phyloP scores from a whole-genome alignment of 2,113 vertebrate species.

The Opisthocomus hoazin region DNA sequence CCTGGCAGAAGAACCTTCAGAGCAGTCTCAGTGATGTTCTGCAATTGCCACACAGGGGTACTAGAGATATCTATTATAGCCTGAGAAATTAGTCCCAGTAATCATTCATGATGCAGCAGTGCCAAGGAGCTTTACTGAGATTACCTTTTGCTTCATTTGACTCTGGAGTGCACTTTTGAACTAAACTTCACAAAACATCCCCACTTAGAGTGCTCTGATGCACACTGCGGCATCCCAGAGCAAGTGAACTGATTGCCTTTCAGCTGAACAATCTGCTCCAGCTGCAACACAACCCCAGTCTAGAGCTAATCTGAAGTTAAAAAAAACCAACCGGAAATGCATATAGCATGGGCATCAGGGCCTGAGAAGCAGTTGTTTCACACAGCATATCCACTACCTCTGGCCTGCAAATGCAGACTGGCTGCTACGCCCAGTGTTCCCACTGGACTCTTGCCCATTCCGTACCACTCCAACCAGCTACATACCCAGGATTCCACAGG shows the following conservation, averaged over 20 bases:
- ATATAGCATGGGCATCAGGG: background rate
- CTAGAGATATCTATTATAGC: background rate
- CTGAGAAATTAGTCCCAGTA: background rate
- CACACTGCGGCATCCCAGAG: background rate
- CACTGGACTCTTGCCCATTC: background rate
- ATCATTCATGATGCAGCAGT: background rate
- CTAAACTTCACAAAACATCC: background rate
- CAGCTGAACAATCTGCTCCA: background rate
- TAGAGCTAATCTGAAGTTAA: background rate
- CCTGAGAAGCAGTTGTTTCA: background rate
- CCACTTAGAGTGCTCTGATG: background rate
- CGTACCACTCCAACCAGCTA: background rate
- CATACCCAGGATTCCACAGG: fast-evolving
- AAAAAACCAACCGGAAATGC: background rate
- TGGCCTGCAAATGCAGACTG: background rate
- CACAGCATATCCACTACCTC: background rate
- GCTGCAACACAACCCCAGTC: background rate
- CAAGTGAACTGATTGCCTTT: fast-evolving
- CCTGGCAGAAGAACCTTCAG: background rate
- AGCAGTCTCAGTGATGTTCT: background rate
- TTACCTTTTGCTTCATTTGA: background rate
- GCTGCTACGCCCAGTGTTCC: background rate
- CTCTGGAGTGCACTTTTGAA: background rate
- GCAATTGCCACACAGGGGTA: background rate
- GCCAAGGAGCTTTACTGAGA: background rate